Conservation (phyloP, 1,140 invertebrate genomes). For the Zaprionus ornatus region DNA sequence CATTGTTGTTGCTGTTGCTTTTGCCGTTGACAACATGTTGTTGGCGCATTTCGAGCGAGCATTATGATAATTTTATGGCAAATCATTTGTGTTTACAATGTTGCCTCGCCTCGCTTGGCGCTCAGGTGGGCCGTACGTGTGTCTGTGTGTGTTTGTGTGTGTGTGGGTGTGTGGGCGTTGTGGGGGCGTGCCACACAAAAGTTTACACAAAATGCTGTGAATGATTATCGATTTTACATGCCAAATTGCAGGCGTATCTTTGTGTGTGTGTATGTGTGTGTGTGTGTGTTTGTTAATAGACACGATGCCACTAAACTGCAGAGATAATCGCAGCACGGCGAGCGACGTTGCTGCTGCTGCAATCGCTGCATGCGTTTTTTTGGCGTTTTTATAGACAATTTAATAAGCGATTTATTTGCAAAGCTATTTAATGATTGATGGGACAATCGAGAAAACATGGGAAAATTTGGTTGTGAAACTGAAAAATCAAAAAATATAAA, state of each 20-base stretch:
- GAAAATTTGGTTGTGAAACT: neutral
- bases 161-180: constrained; percentile 9
- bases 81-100: constrained; percentile 81
- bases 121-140: neutral
- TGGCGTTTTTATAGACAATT: neutral
- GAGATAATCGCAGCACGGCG: neutral
- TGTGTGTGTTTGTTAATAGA: constrained; percentile 31
- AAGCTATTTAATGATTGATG: neutral
- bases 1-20: constrained; percentile 22
- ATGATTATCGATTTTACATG: constrained; percentile 81
- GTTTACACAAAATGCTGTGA: constrained; percentile 70
- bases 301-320: neutral
- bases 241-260: constrained; percentile 54
- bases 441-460: neutral
- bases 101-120: constrained; percentile 51
- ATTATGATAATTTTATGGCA: constrained; percentile 82
- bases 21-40: constrained; percentile 78
- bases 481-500: neutral
- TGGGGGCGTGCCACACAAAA: constrained; percentile 51
- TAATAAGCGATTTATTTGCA: constrained; percentile 3
- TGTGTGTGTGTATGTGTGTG: neutral
- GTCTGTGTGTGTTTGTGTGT: neutral
- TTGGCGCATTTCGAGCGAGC: constrained; percentile 74
- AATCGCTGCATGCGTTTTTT: neutral
- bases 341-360: neutral